Base-by-base conservation (phyloP, 2,797 vertebrate species). In the Falco berigora region DNA sequence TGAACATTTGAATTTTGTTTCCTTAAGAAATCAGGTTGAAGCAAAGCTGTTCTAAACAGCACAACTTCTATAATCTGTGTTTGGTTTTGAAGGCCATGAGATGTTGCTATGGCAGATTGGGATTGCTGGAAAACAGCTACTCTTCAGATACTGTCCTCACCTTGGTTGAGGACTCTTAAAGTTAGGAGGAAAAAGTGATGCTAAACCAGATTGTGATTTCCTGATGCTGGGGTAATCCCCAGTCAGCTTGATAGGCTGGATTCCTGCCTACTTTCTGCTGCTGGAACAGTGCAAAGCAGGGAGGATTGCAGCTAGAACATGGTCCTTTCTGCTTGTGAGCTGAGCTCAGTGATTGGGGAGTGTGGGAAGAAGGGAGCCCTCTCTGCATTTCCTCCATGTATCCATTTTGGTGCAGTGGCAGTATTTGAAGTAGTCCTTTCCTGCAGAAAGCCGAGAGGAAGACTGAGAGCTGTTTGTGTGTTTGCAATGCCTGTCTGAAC, bases 351-450 rank as follows among this genome's bases (percentile, higher is more conserved):
- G 62, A 34, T 6, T 3, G 1, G 61, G 32, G 46, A 82, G 68
- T 72, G 82, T 81, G 63, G 81, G 92, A 92, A 86, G 77, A 64
- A 86, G 74, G 90, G 61, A 79, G 52, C 56, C 30, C 62, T 86
- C 56, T 56, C 78, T 89, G 30, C 30, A 12, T 95, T 96, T 96
- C 92, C 79, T 91, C 52, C 64, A 4, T 87, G 74, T 76, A 93
- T 82, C 80, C 79, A 90, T 97, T 96, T 93, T 72, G 88, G 88
- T 96, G 49, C 91, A 79, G 84, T 93, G 91, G 58, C 85, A 80
- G 77, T 95, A 86, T 96, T 91, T 93, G 89, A 96, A 96, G 92
- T 88, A 89, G 86, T 89, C 66, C 63, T 52, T 86, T 95, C 76
- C 95, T 88, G 61, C 67, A 82, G 90, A 94, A 94, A 88, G 72